Evolutionary conservation across 2,113 vertebrate genomes (phyloP), one percentile per base, ranked within the genome.

Genomic region (Elephas maximus): DNA sequence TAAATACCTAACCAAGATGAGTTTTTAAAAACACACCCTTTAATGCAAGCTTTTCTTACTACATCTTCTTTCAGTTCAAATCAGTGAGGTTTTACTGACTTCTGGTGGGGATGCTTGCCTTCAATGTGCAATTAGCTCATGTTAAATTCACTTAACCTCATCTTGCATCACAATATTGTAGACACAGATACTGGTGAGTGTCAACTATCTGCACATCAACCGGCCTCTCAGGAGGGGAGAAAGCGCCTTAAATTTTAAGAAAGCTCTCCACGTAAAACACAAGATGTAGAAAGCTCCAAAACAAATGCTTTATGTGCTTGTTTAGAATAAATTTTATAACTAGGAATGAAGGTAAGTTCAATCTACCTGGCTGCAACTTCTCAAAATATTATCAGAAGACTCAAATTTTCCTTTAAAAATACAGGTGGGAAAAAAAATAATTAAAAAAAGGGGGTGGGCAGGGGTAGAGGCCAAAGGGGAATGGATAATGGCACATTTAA

Each of bases 191-290:
- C 26, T 6, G 7, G 77, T 62, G 18, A 67, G 44, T 88, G 28
- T 6, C 71, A 71, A 51, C 83, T 37, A 87, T 26, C 2, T 73
- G 21, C 44, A 45, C 1, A 10, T 20, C 51, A 87, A 37, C 41
- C 41, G 77, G 28, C 77, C 88, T 8, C 53, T 53, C 11, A 24
- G 23, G 14, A 37, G 33, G 53, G 78, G 84, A 62, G 67, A 76
- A 76, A n/a, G 20, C 23, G 48, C 71, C 67, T 95, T 85, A 60
- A 71, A 82, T 79, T 71, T 67, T 41, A 91, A 93, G 30, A 74
- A 90, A 94, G 53, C 11, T 3, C 15, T 24, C 77, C 37, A 80
- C 23, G 45, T 84, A 44, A 80, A 94, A 86, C 41, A 60, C 6
- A 90, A 81, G 48, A 8, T 69, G 11, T 60, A 91, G 28, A 78